Conservation (phyloP, 2,113 vertebrate species). For the Sinosuthora webbiana region DNA sequence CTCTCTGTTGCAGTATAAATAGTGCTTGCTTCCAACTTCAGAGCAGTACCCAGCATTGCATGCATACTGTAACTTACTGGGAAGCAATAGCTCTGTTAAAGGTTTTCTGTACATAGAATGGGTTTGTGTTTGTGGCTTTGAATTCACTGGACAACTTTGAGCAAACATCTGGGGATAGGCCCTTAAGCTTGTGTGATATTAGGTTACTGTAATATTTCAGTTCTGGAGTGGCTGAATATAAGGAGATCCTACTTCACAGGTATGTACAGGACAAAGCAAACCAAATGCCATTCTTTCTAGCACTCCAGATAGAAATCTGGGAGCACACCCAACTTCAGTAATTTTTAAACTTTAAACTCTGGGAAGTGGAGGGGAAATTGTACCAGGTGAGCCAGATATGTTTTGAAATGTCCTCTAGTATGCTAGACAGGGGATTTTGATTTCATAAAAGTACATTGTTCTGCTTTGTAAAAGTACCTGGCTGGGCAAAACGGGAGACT, state of each 20-base stretch:
- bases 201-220: not conserved
- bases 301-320: not conserved
- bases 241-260: not conserved
- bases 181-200: not conserved
- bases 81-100: not conserved
- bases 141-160: not conserved
- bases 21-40: slow-evolving; percentile 47
- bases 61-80: not conserved
- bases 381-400: not conserved
- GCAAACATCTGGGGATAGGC: not conserved
- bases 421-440: not conserved
- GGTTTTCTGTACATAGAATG: not conserved
- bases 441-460: not conserved
- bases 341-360: not conserved
- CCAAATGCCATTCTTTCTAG: slow-evolving; percentile 27
- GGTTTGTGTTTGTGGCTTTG: not conserved
- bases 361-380: not conserved
- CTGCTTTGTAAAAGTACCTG: not conserved
- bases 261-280: not conserved
- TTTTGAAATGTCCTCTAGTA: not conserved
- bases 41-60: not conserved
- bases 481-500: not conserved
- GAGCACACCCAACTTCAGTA: not conserved
- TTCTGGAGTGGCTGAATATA: not conserved
- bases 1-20: slow-evolving; percentile 53